phyloP scores from a whole-genome alignment of 2,113 vertebrate species.

The western clawed frog (Xenopus tropicalis) region UCB_Xtro_10.0 CM004451.2:74014001-74014500 shows the following conservation, averaged over 20 bases:
- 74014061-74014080: conserved; percentile 92
- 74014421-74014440: too few species aligned
- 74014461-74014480: too few species aligned
- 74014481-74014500: too few species aligned
- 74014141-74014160: conserved; percentile 89
- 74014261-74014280: too few species aligned
- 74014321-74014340: too few species aligned
- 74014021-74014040: conserved; percentile 81
- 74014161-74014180: conserved; percentile 88
- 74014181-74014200: conserved; percentile 98
- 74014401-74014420: too few species aligned
- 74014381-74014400: too few species aligned
- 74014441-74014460: too few species aligned
- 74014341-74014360: too few species aligned
- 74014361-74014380: too few species aligned
- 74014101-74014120: conserved; percentile 86
- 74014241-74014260: background rate
- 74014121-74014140: conserved; percentile 84
- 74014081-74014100: conserved; percentile 81
- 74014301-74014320: too few species aligned
- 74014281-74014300: too few species aligned
- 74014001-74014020: conserved; percentile 90
- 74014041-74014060: conserved; percentile 89
- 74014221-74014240: conserved; percentile 65
- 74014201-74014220: conserved; percentile 83